phyloP scores from a whole-genome alignment of 2,797 vertebrate species.

The Coreius guichenoti region DNA sequence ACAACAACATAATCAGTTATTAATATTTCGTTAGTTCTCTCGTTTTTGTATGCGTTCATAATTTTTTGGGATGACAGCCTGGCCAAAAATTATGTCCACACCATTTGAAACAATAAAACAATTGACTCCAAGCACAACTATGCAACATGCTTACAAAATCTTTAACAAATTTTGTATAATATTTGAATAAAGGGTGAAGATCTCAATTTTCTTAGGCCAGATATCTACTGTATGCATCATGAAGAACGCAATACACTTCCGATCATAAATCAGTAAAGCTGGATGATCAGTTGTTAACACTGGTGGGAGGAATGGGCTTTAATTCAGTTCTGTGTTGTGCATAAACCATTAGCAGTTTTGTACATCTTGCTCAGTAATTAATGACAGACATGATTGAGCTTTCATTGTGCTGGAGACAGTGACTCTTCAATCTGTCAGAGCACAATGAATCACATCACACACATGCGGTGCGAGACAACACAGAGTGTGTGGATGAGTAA shows the following conservation, averaged over 20 bases:
- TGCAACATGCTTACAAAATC: too few species aligned
- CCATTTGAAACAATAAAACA: too few species aligned
- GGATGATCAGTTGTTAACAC: background rate
- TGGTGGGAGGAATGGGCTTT: background rate
- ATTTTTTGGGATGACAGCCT: too few species aligned
- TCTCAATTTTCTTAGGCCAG: too few species aligned
- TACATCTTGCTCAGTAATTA: background rate
- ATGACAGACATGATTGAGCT: background rate
- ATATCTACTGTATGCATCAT: background rate
- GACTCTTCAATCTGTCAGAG: background rate
- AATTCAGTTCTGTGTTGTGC: background rate
- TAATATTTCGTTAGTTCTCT: too few species aligned
- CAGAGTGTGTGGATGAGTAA: slow-evolving; percentile 21
- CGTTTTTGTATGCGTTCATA: too few species aligned
- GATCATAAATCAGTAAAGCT: background rate
- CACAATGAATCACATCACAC: slow-evolving; percentile 18
- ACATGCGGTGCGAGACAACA: slow-evolving; percentile 10
- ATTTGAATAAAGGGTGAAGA: too few species aligned
- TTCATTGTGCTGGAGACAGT: slow-evolving; percentile 1
- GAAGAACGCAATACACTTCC: background rate
- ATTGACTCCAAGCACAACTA: too few species aligned
- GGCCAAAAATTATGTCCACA: too few species aligned
- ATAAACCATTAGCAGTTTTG: background rate
- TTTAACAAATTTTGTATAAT: too few species aligned
- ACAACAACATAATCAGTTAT: too few species aligned